Conservation (phyloP, 2,888 invertebrate species). For the Esperia sulphurella region DNA sequence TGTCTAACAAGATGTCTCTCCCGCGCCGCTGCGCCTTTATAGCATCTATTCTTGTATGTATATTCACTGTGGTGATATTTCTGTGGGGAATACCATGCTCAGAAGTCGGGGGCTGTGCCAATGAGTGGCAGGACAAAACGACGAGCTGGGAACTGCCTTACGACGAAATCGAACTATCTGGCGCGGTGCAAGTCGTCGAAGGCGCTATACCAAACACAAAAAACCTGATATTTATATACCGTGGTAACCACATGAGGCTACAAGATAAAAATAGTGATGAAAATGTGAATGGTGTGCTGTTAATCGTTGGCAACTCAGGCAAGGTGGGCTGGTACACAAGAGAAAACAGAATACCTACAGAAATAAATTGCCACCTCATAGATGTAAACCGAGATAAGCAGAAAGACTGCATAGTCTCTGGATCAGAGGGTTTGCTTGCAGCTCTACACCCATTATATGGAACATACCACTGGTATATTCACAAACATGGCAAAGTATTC, state of each 20-base stretch:
- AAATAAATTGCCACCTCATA: constrained; percentile 85
- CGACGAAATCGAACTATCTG: constrained; percentile 84
- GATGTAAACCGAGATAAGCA: constrained; percentile 86
- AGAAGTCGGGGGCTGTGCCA: constrained; percentile 83
- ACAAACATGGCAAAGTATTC: constrained; percentile 71
- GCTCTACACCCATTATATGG: constrained; percentile 74
- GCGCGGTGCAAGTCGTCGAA: constrained; percentile 83
- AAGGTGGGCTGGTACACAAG: constrained; percentile 86
- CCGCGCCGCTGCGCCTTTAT: constrained; percentile 84
- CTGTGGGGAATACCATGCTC: constrained; percentile 88
- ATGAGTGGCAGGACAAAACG: constrained; percentile 77
- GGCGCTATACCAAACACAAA: constrained; percentile 81
- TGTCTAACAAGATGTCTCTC: constrained; percentile 81
- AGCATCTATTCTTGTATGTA: constrained; percentile 84
- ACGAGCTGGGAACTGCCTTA: constrained; percentile 85
- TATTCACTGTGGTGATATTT: constrained; percentile 85
- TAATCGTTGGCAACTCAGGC: constrained; percentile 84
- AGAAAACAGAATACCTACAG: constrained; percentile 83
- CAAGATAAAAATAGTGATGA: constrained; percentile 66
- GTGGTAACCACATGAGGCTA: constrained; percentile 81
- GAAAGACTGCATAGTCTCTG: constrained; percentile 87
- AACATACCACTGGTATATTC: constrained; percentile 80
- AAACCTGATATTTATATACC: constrained; percentile 86
- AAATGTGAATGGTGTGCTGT: constrained; percentile 83
- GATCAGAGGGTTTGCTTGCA: constrained; percentile 81